These are phyloP conservation scores for Ommatoiulus sabulosus DNA, from an alignment of 2,888 invertebrate genomes.

Conservation along the genomic window DNA sequence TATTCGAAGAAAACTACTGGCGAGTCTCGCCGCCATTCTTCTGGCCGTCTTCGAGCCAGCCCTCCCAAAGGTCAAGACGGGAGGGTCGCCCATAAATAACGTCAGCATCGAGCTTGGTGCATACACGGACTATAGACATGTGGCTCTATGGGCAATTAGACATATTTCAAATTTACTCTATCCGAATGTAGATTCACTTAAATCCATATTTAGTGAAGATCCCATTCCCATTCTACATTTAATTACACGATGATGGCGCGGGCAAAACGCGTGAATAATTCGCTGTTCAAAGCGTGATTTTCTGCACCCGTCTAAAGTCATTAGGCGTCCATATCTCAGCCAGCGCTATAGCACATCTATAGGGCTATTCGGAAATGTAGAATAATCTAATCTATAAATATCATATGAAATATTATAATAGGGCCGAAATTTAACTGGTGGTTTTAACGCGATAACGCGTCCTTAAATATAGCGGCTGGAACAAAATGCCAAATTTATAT, in stretches of 20 bases:
- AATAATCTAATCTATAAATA: conserved; percentile 44
- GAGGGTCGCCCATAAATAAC: background rate
- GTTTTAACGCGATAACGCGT: conserved; percentile 11
- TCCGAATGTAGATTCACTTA: background rate
- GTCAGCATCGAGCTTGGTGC: background rate
- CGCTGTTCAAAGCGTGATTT: background rate
- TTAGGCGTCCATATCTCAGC: conserved; percentile 19
- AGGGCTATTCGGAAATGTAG: background rate
- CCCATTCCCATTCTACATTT: conserved; percentile 9
- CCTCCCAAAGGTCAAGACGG: background rate
- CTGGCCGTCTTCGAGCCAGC: too few relatives aligned
- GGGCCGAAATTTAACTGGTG: conserved; percentile 30
- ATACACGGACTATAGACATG: background rate
- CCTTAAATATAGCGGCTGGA: conserved; percentile 6
- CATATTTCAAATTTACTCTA: background rate
- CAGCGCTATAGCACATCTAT: too few relatives aligned
- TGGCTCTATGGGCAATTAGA: background rate
- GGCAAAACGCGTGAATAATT: background rate
- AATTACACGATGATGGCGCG: background rate
- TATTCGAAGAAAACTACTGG: background rate
- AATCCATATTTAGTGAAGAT: conserved; percentile 1
- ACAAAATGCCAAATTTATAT: background rate
- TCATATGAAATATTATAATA: conserved; percentile 30
- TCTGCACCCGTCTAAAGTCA: background rate
- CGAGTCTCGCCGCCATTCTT: background rate